Evolutionary conservation across 2,113 vertebrate genomes (phyloP), one percentile per base, ranked within the genome.

Genomic region (Ardeotis arabs): DNA sequence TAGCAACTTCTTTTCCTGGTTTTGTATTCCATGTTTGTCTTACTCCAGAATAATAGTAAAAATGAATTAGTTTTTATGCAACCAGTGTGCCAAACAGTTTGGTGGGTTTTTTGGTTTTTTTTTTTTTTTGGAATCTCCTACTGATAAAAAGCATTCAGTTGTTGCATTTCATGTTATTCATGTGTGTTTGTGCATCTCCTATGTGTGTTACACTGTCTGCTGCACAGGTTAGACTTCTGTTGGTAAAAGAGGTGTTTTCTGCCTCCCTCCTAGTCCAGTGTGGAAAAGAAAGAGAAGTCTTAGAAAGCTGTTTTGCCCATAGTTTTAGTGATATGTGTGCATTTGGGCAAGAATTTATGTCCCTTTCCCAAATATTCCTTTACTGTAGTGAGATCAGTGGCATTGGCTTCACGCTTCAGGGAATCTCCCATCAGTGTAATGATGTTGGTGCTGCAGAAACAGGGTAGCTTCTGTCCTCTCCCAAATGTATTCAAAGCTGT

Each of bases 361-460:
- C 21, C 22, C 8, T 47, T 25, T 87, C 56, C 49, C 68, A 28
- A 56, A 29, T 79, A 63, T 20, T 78, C 68, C 60, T 72, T 8
- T 22, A 0, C 10, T 17, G 17, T 79, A 50, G 39, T 41, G 39
- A 23, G 60, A 17, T 76, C n/a, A 25, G 55, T 67, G 79, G 19
- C 0, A 0, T 12, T 84, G 86, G 29, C 63, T 67, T 31, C 0
- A 1, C 69, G 55, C 68, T 78, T 60, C 20, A 55, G 4, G 33
- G 58, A 17, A 1, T 74, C 45, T 20, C 25, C n/a, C 24, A 9
- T 74, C 73, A 23, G 20, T 44, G 24, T 50, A 7, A 9, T 15
- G 22, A 18, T 81, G 16, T 31, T 59, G 49, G 58, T 69, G 68
- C 80, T 77, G 0, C 67, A 52, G 88, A 50, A 39, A 14, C 5